Base-by-base conservation (phyloP, 37 sponge, comb jelly and placozoan species). In the Haliclona indistincta region DNA sequence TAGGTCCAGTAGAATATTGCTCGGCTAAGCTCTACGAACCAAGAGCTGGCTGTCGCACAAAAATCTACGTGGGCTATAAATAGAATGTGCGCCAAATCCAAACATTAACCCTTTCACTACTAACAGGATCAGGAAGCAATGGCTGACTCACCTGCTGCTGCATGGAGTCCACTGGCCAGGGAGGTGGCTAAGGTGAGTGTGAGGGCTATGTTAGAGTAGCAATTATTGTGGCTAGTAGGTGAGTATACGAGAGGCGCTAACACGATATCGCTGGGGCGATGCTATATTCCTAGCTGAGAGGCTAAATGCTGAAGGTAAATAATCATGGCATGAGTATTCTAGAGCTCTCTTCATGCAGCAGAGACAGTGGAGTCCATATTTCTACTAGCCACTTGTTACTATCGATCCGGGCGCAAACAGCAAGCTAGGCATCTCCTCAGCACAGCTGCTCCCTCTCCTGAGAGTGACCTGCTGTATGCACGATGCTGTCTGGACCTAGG, bases 281-380 rank as follows among this genome's bases (percentile, higher is more conserved):
- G 97, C 97, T 15, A 65, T 88, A 15, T 97, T 97, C 45, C 67
- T 97, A 22, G 91, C 97, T 4, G 97, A 97, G 75, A 76, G 91
- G 28, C 83, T 93, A 23, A 81, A 93, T 64, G 88, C 88, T n/a
- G 97, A 97, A 69, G 78, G 88, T 85, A 56, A 55, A 73, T 68
- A 51, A 20, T 33, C 32, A 20, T 62, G 8, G 8, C 8, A 70
- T 44, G 23, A 22, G 29, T 45, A 13, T 44, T 70, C 23, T 4
- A 19, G 10, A 30, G 3, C 10, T 2, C 2, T 64, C n/a, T 25
- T 36, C 42, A 20, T 41, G 23, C 54, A 91, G 94, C 85, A 43
- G 37, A 55, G 7, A 71, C 82, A 43, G 10, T 56, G 26, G 78
- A 96, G 33, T 81, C 85, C 11, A 34, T 73, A 15, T 92, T 76